Evolutionary conservation across 2,113 vertebrate species (phyloP), one percentile per base, ranked within the genome.

Genomic region (Nansenia antarctica): DNA sequence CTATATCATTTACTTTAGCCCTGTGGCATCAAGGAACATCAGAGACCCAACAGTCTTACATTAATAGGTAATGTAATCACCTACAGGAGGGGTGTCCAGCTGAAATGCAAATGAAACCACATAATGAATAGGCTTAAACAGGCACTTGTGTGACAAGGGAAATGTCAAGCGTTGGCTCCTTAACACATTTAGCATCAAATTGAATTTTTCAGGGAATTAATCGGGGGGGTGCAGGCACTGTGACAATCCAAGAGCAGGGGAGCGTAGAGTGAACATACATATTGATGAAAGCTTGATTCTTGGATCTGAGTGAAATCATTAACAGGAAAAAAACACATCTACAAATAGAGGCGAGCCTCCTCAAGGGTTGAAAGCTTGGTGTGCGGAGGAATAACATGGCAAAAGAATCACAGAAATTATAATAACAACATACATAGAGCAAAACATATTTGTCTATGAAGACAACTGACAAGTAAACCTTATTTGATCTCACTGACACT

Each of bases 41-140:
- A n/a, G n/a, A n/a, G n/a, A n/a, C n/a, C n/a, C n/a, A n/a, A n/a
- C n/a, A n/a, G n/a, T n/a, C n/a, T n/a, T n/a, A n/a, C n/a, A n/a
- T n/a, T n/a, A n/a, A n/a, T n/a, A n/a, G n/a, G n/a, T n/a, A n/a
- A n/a, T n/a, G n/a, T n/a, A n/a, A n/a, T n/a, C n/a, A n/a, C n/a
- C n/a, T 70, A 24, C 62, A 70, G 45, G 54, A 9, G 1, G n/a
- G 54, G 59, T 53, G 57, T 62, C 42, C 37, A 62, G 47, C 42
- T 60, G 60, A 73, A 84, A 80, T 80, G 66, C 62, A 39, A 78
- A 82, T 82, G 2, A 37, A 58, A 37, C 14, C 47, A 66, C 24
- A 59, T 22, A 70, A 72, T 60, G n/a, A 29, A 63, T 29, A 2
- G 15, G 58, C 20, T 73, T 45, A 60, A 69, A 67, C 15, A 58